Conservation (phyloP, 1,140 invertebrate species). For the Panagrolaimus sp. region DNA sequence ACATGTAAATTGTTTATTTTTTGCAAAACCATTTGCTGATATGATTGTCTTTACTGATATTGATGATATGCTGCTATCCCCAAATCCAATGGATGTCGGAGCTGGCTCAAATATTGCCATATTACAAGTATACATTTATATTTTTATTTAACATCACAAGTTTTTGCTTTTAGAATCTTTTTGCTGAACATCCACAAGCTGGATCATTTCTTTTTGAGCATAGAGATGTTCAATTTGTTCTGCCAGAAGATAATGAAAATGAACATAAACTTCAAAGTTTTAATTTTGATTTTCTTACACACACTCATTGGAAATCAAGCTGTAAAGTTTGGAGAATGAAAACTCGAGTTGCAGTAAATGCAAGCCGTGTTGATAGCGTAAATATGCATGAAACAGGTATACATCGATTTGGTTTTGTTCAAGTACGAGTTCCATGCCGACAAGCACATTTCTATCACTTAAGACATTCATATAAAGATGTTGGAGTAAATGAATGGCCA, state of each 20-base stretch:
- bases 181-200: conserved; percentile 54
- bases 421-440: conserved; percentile 51
- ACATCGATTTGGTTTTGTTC: conserved; percentile 53
- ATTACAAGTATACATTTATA: conserved; percentile 26
- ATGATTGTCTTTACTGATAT: conserved; percentile 58
- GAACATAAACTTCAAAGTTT: conserved; percentile 43
- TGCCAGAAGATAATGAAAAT: conserved; percentile 34
- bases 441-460: conserved; percentile 57
- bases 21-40: conserved; percentile 55
- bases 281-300: conserved; percentile 52
- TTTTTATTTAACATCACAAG: neutral
- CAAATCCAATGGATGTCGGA: conserved; percentile 40
- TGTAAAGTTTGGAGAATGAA: conserved; percentile 58
- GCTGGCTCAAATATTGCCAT: conserved; percentile 46
- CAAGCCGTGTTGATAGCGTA: conserved; percentile 55
- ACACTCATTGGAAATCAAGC: conserved; percentile 52
- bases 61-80: conserved; percentile 55
- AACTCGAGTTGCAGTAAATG: conserved; percentile 57
- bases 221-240: conserved; percentile 53
- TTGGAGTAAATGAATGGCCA: conserved; percentile 44
- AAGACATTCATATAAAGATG: conserved; percentile 52
- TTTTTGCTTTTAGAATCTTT: conserved; percentile 41
- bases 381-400: conserved; percentile 58
- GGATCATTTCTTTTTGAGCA: conserved; percentile 56
- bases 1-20: conserved; percentile 56